Percentiles rank a stretch among this genome's conserved stretches.
phyloP scores from a whole-genome alignment of 2,113 vertebrate species.

The Corythaeola cristata region DNA sequence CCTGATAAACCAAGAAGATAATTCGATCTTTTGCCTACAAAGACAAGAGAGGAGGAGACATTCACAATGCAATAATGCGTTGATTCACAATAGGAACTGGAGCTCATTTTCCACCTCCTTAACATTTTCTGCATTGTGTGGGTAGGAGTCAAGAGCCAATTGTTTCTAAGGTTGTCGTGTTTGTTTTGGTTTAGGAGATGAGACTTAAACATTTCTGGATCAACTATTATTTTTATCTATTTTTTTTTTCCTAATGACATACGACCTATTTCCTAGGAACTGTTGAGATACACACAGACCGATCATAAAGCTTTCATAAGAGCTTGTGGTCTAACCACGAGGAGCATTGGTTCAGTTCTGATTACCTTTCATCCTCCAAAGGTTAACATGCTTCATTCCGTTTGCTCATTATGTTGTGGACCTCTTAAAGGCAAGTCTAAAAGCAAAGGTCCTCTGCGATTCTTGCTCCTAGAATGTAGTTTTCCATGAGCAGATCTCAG shows the following conservation, averaged over 20 bases:
- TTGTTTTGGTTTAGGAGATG: not conserved
- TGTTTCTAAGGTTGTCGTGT: not conserved
- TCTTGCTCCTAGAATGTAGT: not conserved
- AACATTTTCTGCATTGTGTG: conserved; percentile 8
- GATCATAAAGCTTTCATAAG: conserved; percentile 11
- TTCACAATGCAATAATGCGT: not conserved
- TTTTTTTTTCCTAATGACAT: not conserved
- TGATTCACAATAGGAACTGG: not conserved
- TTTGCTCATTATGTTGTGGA: not conserved
- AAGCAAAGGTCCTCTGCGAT: conserved; percentile 3
- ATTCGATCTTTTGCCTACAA: not conserved
- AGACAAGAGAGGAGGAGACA: not conserved
- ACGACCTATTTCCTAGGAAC: not conserved
- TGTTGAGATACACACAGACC: not conserved
- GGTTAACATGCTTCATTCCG: conserved; percentile 18
- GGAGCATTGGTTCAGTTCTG: conserved; percentile 14
- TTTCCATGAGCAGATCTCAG: not conserved
- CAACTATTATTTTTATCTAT: not conserved
- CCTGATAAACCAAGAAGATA: not conserved
- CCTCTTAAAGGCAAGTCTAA: not conserved
- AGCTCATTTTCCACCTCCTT: conserved; percentile 48
- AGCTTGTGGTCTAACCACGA: conserved; percentile 46
- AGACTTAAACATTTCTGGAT: not conserved
- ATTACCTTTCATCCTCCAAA: conserved; percentile 41
- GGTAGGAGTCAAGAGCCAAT: not conserved